Evolutionary conservation across 1,140 invertebrate genomes (phyloP).

Genomic region (Macrosteles quadrilineatus): DNA sequence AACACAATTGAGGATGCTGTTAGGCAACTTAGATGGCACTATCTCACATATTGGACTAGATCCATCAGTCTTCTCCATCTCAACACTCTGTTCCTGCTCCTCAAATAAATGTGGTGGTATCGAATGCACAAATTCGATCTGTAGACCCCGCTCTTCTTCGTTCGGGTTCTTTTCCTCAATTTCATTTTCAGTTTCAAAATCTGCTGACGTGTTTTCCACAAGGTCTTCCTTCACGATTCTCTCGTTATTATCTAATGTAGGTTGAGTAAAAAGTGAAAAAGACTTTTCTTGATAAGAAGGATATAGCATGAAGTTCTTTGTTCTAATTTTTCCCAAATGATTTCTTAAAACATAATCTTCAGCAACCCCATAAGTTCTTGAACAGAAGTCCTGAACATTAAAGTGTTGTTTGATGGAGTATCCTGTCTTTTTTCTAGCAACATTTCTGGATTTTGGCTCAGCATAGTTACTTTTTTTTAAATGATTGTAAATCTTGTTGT

Average conservation of each 20-base stretch:
- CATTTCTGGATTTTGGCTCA: constrained; percentile 7
- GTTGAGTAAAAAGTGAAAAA: too few relatives aligned
- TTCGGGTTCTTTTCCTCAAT: not conserved
- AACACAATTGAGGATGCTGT: too few relatives aligned
- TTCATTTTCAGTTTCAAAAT: not conserved
- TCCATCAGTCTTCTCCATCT: too few relatives aligned
- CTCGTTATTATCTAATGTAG: too few relatives aligned
- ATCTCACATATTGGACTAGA: too few relatives aligned
- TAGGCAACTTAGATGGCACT: too few relatives aligned
- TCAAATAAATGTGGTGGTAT: not conserved
- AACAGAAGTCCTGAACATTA: not conserved
- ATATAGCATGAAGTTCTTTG: not conserved
- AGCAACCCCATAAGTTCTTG: not conserved
- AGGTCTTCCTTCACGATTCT: not conserved
- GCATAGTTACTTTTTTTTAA: too few relatives aligned
- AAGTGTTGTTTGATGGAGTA: not conserved
- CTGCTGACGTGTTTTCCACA: not conserved
- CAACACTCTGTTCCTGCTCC: not conserved
- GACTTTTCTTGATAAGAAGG: too few relatives aligned
- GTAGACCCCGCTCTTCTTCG: constrained; percentile 1
- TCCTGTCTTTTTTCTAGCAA: not conserved
- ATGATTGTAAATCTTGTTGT: too few relatives aligned
- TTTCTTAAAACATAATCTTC: constrained; percentile 1
- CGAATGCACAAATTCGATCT: not conserved
- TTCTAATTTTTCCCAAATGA: not conserved